A percentile compares a stretch with the other conserved stretches of the same genome.
These are phyloP conservation scores for Tinamus major DNA, from an alignment of 2,797 vertebrate genomes.

Conservation along the genomic window DNA sequence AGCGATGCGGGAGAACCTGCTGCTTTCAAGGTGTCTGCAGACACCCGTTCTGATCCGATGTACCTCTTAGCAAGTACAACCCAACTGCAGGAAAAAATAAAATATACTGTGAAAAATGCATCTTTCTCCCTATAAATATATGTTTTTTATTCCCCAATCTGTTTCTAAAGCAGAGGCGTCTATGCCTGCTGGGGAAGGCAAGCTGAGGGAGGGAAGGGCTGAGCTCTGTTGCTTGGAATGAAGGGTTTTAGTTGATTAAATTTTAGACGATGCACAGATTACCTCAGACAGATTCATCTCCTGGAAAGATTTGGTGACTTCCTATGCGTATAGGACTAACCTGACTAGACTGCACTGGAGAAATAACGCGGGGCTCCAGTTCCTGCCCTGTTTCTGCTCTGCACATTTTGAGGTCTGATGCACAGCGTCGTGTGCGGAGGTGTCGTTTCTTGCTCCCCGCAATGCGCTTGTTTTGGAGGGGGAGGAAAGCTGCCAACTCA, in stretches of 20 bases:
- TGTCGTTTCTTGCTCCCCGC: not conserved
- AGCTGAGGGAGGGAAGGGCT: not conserved
- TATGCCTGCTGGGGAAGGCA: not conserved
- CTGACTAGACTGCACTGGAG: not conserved
- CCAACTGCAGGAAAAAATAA: not conserved
- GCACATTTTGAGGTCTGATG: not conserved
- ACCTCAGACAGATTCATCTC: constrained; percentile 60
- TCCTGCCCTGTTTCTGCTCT: not conserved
- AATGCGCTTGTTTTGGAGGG: not conserved
- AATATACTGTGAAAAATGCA: not conserved
- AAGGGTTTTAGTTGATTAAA: not conserved
- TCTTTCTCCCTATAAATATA: not conserved
- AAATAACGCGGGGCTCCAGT: not conserved
- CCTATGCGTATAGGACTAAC: not conserved
- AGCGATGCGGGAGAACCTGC: not conserved
- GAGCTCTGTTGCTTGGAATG: not conserved
- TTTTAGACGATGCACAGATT: not conserved
- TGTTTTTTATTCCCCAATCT: not conserved
- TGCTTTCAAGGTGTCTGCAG: not conserved
- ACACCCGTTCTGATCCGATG: not conserved
- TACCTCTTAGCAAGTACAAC: not conserved
- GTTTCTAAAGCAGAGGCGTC: not conserved
- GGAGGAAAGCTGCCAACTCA: not conserved
- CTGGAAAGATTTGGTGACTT: not conserved
- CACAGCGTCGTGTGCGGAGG: not conserved